Conservation (phyloP, 2,113 vertebrate species). For the Hyla sarda region DNA sequence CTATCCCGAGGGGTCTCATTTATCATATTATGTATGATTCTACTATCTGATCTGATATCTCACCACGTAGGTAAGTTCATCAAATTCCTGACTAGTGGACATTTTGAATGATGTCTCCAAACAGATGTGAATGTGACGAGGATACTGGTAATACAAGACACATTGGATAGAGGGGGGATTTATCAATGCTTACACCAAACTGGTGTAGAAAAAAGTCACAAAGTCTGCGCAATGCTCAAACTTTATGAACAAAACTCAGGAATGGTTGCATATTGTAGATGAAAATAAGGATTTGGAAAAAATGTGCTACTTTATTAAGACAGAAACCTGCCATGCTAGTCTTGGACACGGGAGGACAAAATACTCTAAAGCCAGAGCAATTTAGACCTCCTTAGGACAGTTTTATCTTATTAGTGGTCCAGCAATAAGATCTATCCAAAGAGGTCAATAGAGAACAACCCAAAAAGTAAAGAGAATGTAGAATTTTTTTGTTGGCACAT, state of each 20-base stretch:
- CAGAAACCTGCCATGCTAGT: too few relatives aligned
- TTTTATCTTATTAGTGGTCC: neutral
- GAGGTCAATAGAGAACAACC: neutral
- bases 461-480: too few relatives aligned
- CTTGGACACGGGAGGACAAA: too few relatives aligned
- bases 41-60: slow-evolving; percentile 10
- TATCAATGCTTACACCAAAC: too few relatives aligned
- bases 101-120: neutral
- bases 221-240: too few relatives aligned
- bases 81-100: neutral
- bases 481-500: neutral
- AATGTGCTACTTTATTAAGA: too few relatives aligned
- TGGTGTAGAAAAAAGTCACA: too few relatives aligned
- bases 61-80: neutral
- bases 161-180: too few relatives aligned
- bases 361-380: neutral
- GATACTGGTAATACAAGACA: neutral
- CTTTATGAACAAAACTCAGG: too few relatives aligned
- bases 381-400: neutral
- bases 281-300: too few relatives aligned
- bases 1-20: neutral
- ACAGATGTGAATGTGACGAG: neutral
- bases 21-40: slow-evolving; percentile 14
- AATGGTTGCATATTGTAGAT: too few relatives aligned
- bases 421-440: neutral